A percentile compares a stretch with the other conserved stretches of the same genome.
phyloP scores from a whole-genome alignment of 2,113 vertebrate genomes.

The Carlito syrichta region DNA sequence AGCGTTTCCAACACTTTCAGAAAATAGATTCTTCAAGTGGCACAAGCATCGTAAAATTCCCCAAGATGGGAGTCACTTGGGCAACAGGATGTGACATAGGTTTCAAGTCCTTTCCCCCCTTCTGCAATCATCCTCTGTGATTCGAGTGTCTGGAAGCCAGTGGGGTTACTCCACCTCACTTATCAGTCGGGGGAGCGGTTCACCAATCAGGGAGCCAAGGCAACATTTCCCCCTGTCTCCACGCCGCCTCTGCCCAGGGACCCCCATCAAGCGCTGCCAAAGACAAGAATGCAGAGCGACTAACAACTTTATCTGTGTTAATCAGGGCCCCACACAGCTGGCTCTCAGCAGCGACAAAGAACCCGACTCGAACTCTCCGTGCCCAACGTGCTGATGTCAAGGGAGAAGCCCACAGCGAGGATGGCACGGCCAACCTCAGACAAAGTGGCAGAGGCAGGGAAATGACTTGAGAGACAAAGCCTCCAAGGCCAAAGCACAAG shows the following conservation, averaged over 20 bases:
- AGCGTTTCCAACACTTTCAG: background rate
- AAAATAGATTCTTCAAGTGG: background rate
- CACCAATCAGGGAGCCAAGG: slow-evolving; percentile 68
- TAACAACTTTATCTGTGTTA: slow-evolving; percentile 46
- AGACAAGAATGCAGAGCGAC: background rate
- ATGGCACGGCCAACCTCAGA: background rate
- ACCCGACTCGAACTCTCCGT: background rate
- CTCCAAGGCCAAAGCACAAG: background rate
- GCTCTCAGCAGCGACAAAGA: slow-evolving; percentile 55
- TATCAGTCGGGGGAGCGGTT: slow-evolving; percentile 68
- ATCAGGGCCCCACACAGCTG: slow-evolving; percentile 74
- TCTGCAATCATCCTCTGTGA: slow-evolving; percentile 71
- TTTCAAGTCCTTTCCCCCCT: slow-evolving; percentile 26
- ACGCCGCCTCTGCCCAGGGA: slow-evolving; percentile 65
- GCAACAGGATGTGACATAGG: slow-evolving; percentile 60
- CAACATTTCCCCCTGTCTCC: slow-evolving; percentile 45
- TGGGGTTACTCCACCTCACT: slow-evolving; percentile 75
- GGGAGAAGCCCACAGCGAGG: background rate
- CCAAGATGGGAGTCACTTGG: slow-evolving; percentile 53
- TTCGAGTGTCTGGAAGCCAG: slow-evolving; percentile 77
- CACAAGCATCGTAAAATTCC: background rate
- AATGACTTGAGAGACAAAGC: background rate
- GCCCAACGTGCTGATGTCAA: slow-evolving; percentile 55
- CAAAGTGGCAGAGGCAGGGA: background rate
- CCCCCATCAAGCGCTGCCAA: slow-evolving; percentile 67